These are phyloP conservation scores for Dendronephthya gigantea DNA, from an alignment of 64 coral and sea anemone genomes.

Conservation along the genomic window DNA sequence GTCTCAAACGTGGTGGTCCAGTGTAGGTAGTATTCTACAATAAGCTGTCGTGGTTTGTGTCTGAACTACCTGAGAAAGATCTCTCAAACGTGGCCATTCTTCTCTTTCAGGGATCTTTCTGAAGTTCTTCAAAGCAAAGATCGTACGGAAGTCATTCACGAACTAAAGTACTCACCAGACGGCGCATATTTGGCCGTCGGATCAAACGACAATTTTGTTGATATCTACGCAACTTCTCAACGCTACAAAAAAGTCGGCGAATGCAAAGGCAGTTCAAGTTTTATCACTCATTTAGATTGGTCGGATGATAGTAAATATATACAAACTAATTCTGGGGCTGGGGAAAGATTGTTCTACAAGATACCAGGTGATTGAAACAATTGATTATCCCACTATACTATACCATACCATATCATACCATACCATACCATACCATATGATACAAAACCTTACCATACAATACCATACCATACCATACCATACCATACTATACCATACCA, in stretches of 20 bases:
- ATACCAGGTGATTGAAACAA: conserved; percentile 59
- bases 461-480: not conserved
- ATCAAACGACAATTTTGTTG: conserved; percentile 98
- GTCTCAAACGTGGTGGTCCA: too few relatives aligned
- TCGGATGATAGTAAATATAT: conserved; percentile 91
- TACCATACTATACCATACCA: not conserved
- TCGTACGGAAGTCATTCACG: conserved; percentile 87
- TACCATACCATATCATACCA: not conserved
- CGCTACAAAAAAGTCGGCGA: conserved; percentile 97
- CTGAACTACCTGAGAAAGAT: too few relatives aligned
- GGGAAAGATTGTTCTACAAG: conserved; percentile 81
- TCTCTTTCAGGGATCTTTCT: conserved; percentile 59
- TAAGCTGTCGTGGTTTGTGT: too few relatives aligned
- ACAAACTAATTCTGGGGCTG: conserved; percentile 95
- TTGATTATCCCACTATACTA: not conserved
- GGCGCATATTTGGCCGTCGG: conserved; percentile 90
- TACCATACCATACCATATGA: not conserved
- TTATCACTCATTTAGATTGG: conserved; percentile 99
- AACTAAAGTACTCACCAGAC: conserved; percentile 96
- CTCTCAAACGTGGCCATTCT: not conserved
- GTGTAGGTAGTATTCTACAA: too few relatives aligned
- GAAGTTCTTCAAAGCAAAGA: conserved; percentile 79
- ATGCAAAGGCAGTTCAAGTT: conserved; percentile 90
- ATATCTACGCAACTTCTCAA: conserved; percentile 76
- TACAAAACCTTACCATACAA: not conserved